Percentiles rank a stretch among this genome's conserved stretches.
phyloP scores from a whole-genome alignment of 2,797 vertebrate genomes.

The Eulemur rubriventer region DNA sequence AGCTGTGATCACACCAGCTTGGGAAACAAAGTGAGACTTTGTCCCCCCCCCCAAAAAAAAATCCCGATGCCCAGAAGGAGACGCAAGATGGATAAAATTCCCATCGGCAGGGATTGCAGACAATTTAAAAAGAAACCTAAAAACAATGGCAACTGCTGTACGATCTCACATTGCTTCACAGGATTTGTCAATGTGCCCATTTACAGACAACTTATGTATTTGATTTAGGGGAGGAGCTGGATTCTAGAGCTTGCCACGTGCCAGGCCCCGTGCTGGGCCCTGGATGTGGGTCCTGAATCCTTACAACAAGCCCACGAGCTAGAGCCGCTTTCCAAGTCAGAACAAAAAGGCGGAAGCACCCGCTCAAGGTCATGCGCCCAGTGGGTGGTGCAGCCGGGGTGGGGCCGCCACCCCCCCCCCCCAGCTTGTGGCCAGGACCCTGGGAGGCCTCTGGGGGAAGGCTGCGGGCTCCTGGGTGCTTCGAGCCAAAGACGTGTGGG shows the following conservation, averaged over 20 bases:
- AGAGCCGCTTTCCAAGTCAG: background rate
- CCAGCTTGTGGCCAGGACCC: background rate
- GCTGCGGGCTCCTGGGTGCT: background rate
- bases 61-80: background rate
- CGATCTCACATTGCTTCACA: accelerated
- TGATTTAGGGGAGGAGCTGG: accelerated
- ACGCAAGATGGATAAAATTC: background rate
- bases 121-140: background rate
- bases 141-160: accelerated
- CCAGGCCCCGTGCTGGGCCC: background rate
- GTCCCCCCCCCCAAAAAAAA: background rate
- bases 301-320: too few species aligned
- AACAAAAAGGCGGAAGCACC: background rate
- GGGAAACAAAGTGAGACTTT: background rate
- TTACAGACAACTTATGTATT: accelerated
- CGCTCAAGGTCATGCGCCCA: background rate
- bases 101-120: accelerated
- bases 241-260: background rate
- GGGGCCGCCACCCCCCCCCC: too few species aligned
- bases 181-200: accelerated
- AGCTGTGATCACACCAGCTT: background rate
- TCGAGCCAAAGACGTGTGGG: accelerated
- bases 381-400: accelerated
- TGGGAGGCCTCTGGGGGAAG: background rate
- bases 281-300: accelerated